Conservation (phyloP, 1,140 invertebrate species). For the Drosophila fuyamai region DNA sequence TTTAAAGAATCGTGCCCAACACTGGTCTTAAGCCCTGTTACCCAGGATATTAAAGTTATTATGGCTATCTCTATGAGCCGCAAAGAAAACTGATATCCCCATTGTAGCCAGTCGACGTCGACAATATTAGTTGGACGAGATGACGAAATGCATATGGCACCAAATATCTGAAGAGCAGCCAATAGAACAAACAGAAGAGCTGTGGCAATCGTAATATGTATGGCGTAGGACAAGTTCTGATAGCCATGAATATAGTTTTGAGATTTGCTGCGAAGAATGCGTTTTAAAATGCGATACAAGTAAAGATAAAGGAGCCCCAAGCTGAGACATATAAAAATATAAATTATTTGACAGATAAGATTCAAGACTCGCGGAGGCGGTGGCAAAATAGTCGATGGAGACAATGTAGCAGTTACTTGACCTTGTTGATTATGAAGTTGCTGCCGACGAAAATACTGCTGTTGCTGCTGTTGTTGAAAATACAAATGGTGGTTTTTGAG, state of each 20-base stretch:
- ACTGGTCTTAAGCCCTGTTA: conserved; percentile 89
- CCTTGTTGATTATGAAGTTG: conserved; percentile 46
- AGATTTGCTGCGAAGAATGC: conserved; percentile 88
- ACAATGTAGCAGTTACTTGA: conserved; percentile 11
- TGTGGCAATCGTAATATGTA: conserved; percentile 93
- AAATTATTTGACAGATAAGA: conserved; percentile 92
- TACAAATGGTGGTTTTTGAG: conserved; percentile 70
- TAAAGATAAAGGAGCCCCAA: conserved; percentile 94
- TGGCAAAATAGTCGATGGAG: conserved; percentile 43
- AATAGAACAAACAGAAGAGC: conserved; percentile 93
- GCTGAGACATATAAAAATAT: conserved; percentile 91
- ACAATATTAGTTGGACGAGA: conserved; percentile 68
- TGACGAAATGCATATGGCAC: conserved; percentile 86
- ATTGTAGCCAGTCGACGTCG: conserved; percentile 91
- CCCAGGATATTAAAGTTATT: conserved; percentile 92
- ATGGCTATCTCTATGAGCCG: conserved; percentile 93
- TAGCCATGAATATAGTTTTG: conserved; percentile 89
- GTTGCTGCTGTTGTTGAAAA: conserved; percentile 72
- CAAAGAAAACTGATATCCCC: conserved; percentile 94
- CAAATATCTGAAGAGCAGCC: conserved; percentile 93
- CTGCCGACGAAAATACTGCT: conserved; percentile 54
- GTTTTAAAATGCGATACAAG: conserved; percentile 90
- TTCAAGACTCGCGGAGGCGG: conserved; percentile 87
- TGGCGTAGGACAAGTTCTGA: conserved; percentile 90
- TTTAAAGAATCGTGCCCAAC: conserved; percentile 58